Conservation (phyloP, 2,113 vertebrate species). For the Zootoca vivipara region DNA sequence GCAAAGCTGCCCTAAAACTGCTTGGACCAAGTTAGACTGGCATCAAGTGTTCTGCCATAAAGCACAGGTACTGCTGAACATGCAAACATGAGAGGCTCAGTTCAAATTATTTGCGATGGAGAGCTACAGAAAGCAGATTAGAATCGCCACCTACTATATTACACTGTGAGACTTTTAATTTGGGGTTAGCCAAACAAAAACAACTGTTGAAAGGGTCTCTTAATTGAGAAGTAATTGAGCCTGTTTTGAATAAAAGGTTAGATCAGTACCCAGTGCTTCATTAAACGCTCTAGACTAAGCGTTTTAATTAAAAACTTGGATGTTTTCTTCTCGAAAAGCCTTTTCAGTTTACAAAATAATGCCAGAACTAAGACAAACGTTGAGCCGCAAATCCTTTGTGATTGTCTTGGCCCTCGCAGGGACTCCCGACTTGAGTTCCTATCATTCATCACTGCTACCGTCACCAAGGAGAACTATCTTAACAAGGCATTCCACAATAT, state of each 20-base stretch:
- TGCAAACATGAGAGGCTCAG: background rate
- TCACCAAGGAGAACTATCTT: background rate
- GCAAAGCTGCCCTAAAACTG: background rate
- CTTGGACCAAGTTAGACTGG: background rate
- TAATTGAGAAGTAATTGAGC: conserved; percentile 21
- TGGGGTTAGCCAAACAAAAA: conserved; percentile 39
- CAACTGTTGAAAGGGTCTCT: conserved; percentile 13
- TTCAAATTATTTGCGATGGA: background rate
- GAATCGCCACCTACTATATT: conserved; percentile 7
- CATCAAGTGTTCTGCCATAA: background rate
- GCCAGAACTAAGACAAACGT: conserved; percentile 11
- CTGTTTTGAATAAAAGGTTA: conserved; percentile 1
- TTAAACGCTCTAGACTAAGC: conserved; percentile 39
- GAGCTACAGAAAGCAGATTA: conserved; percentile 34
- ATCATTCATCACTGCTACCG: background rate
- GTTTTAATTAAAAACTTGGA: conserved; percentile 32
- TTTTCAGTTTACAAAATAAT: conserved; percentile 15
- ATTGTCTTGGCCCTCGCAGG: conserved; percentile 3
- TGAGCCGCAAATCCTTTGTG: conserved; percentile 8
- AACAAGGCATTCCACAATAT: background rate
- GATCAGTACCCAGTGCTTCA: conserved; percentile 24
- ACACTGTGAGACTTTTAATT: conserved; percentile 33
- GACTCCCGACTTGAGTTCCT: background rate
- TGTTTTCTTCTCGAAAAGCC: background rate
- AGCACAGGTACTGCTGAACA: background rate